phyloP scores from a whole-genome alignment of 2,888 invertebrate species.

The Macropis europaea region DNA sequence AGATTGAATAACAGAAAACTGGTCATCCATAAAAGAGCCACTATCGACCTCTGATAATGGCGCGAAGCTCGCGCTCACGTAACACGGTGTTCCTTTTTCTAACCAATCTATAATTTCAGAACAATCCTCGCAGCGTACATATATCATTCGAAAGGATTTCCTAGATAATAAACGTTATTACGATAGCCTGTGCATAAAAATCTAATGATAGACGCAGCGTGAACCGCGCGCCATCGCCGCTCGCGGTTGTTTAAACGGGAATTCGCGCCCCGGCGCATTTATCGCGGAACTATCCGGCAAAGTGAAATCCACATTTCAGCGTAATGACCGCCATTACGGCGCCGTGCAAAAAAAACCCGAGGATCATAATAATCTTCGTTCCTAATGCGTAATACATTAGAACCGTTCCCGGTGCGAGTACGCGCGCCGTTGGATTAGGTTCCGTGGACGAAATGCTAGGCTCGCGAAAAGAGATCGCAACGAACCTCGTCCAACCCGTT shows the following conservation, averaged over 20 bases:
- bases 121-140: not conserved
- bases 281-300: constrained; percentile 14
- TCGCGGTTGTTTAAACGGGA: constrained; percentile 30
- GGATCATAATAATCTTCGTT: constrained; percentile 42
- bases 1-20: too few relatives aligned
- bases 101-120: not conserved
- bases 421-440: constrained; percentile 1
- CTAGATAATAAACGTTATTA: constrained; percentile 26
- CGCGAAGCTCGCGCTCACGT: not conserved
- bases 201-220: constrained; percentile 27
- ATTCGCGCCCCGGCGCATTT: constrained; percentile 8
- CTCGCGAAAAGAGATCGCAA: not conserved
- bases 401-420: constrained; percentile 15
- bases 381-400: constrained; percentile 49
- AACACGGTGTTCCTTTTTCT: not conserved
- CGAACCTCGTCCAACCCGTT: constrained; percentile 32
- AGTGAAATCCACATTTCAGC: constrained; percentile 43
- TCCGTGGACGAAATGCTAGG: not conserved
- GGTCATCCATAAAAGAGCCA: too few relatives aligned
- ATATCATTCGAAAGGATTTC: constrained; percentile 20
- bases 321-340: constrained; percentile 42
- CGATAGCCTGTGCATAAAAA: not conserved
- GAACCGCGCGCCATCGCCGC: constrained; percentile 22
- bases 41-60: too few relatives aligned
- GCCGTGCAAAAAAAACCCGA: constrained; percentile 26